Conservation (phyloP, 1,140 invertebrate genomes). For the Cryptotermes secundus region DNA sequence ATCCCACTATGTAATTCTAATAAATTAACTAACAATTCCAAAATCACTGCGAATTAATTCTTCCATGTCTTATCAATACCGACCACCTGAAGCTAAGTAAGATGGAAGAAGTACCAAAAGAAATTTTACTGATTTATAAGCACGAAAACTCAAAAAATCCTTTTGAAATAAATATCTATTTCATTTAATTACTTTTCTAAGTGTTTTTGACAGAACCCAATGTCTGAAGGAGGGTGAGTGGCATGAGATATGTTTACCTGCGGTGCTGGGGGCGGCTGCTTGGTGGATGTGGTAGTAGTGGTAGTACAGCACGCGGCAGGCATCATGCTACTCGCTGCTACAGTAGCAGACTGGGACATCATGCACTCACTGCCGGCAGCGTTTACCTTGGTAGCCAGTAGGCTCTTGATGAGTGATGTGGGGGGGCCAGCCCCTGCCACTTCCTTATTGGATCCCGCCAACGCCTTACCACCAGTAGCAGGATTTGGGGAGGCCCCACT, state of each 20-base stretch:
- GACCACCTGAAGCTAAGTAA: no score
- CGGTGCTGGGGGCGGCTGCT: slow-evolving; percentile 16
- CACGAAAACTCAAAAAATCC: neutral
- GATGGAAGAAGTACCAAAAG: neutral
- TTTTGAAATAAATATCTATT: neutral
- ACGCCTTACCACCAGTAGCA: slow-evolving; percentile 42
- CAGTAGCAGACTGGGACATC: slow-evolving; percentile 45
- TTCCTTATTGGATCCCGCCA: slow-evolving; percentile 27
- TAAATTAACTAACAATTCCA: no score
- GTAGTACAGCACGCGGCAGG: slow-evolving; percentile 40
- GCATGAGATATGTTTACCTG: slow-evolving; percentile 26
- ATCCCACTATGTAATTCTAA: no score
- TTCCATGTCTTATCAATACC: no score
- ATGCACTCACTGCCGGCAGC: slow-evolving; percentile 54
- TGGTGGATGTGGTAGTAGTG: slow-evolving; percentile 40
- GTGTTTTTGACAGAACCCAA: no score
- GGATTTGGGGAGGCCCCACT: slow-evolving; percentile 46
- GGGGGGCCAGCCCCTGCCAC: slow-evolving; percentile 22
- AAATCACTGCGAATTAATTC: no score
- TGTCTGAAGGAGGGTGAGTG: neutral
- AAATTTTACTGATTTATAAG: neutral
- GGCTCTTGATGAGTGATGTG: slow-evolving; percentile 78
- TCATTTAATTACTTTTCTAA: neutral
- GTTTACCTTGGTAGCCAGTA: slow-evolving; percentile 81
- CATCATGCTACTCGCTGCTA: slow-evolving; percentile 42